Percentiles rank a stretch among this genome's conserved stretches.
phyloP scores from a whole-genome alignment of 2,113 vertebrate species.

The Axis porcinus region DNA sequence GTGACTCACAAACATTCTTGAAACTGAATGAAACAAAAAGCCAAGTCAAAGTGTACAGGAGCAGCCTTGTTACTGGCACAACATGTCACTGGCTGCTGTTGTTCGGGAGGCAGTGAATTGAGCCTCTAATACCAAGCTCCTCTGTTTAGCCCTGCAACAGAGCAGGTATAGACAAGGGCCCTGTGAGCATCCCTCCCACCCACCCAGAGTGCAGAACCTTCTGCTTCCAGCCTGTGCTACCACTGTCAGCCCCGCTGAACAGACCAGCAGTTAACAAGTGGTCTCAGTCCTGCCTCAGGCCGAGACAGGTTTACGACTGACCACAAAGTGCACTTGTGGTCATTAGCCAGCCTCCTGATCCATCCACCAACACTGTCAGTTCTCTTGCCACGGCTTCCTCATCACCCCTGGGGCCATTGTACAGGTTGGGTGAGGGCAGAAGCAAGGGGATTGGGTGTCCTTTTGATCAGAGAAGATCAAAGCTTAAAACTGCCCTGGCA shows the following conservation, averaged over 20 bases:
- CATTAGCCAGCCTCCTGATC: neutral
- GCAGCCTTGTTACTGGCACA: conserved; percentile 26
- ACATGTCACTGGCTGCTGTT: conserved; percentile 2
- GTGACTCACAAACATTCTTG: conserved; percentile 24
- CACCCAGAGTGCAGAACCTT: neutral
- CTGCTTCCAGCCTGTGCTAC: neutral
- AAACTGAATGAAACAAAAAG: conserved; percentile 63
- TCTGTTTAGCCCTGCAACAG: conserved; percentile 28
- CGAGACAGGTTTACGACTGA: neutral
- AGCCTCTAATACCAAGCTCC: conserved; percentile 28
- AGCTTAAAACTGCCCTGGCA: neutral
- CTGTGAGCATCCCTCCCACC: neutral
- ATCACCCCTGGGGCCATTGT: neutral
- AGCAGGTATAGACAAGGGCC: neutral
- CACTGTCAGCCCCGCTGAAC: neutral
- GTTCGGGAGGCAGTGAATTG: conserved; percentile 28
- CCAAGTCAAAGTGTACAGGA: conserved; percentile 33
- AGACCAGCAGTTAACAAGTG: neutral
- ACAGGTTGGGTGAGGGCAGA: neutral
- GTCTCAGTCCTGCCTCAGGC: neutral
- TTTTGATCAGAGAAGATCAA: neutral
- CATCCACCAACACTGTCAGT: neutral
- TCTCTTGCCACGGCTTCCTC: neutral
- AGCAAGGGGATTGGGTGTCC: neutral
- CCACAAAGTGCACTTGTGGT: neutral